Conservation (phyloP, 2,113 vertebrate species). For the Balaenoptera acutorostrata region DNA sequence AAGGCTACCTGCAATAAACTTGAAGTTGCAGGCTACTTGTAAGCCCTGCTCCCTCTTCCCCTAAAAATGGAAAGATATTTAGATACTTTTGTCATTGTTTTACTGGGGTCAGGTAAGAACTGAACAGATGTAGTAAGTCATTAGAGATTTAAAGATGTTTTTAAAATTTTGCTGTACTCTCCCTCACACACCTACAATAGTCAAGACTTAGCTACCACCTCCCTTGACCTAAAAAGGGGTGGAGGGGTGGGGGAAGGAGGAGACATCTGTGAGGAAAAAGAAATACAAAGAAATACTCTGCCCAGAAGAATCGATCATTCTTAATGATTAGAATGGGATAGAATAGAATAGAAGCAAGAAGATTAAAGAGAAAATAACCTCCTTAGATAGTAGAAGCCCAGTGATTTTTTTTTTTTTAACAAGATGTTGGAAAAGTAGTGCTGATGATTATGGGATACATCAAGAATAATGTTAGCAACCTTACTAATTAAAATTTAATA, state of each 20-base stretch:
- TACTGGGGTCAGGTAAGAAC: background rate
- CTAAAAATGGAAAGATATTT: background rate
- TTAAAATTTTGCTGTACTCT: background rate
- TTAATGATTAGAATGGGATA: background rate
- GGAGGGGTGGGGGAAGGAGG: background rate
- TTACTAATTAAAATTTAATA: background rate
- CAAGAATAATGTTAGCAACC: background rate
- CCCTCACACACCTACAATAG: background rate
- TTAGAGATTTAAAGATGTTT: background rate
- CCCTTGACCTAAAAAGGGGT: background rate
- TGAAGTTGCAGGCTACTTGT: background rate
- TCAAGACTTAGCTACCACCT: background rate
- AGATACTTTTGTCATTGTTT: background rate
- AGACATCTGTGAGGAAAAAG: background rate
- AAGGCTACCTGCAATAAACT: background rate
- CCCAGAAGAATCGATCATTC: background rate
- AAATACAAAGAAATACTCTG: background rate
- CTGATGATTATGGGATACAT: background rate
- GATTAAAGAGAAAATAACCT: background rate
- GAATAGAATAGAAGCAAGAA: background rate
- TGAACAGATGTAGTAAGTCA: background rate
- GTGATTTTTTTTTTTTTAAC: background rate
- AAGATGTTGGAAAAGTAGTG: background rate
- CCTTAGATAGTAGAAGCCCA: background rate
- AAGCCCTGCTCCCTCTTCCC: background rate